A percentile compares a stretch with the other conserved stretches of the same genome.
Evolutionary conservation across 1,140 invertebrate genomes (phyloP).

Genomic region (Trichonephila inaurata): DNA sequence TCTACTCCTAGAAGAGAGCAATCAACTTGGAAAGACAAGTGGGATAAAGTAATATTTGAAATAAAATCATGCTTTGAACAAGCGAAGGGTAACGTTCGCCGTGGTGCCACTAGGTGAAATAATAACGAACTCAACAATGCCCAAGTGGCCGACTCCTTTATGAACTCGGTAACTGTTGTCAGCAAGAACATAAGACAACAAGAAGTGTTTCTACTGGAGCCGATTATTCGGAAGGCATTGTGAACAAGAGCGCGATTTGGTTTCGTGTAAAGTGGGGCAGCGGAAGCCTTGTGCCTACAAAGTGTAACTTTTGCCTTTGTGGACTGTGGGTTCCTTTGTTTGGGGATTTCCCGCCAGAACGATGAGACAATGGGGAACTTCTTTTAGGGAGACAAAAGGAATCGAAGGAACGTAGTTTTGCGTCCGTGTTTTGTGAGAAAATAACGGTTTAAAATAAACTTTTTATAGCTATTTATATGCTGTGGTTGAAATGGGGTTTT

Average conservation of each 20-base stretch:
- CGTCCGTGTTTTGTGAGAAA: too few species aligned
- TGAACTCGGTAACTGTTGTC: background rate
- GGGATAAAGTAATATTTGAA: background rate
- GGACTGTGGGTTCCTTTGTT: background rate
- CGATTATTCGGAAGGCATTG: background rate
- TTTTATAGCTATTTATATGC: background rate
- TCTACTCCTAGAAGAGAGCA: background rate
- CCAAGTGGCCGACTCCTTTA: background rate
- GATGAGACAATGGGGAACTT: background rate
- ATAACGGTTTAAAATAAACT: background rate
- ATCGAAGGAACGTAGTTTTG: background rate
- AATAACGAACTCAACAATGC: background rate
- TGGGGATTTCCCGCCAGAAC: background rate
- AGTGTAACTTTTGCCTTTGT: background rate
- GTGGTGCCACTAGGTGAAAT: background rate
- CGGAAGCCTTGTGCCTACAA: slow-evolving; percentile 11
- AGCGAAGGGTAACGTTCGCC: background rate
- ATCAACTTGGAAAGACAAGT: slow-evolving; percentile 8
- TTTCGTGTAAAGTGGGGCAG: background rate
- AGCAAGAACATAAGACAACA: background rate
- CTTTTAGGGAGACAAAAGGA: background rate
- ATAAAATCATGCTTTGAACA: background rate
- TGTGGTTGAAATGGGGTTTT: too few species aligned
- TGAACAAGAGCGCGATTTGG: background rate
- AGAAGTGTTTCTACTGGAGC: background rate